Evolutionary conservation across 2,797 vertebrate species (phyloP).

Genomic region (Xiphophorus birchmanni): DNA sequence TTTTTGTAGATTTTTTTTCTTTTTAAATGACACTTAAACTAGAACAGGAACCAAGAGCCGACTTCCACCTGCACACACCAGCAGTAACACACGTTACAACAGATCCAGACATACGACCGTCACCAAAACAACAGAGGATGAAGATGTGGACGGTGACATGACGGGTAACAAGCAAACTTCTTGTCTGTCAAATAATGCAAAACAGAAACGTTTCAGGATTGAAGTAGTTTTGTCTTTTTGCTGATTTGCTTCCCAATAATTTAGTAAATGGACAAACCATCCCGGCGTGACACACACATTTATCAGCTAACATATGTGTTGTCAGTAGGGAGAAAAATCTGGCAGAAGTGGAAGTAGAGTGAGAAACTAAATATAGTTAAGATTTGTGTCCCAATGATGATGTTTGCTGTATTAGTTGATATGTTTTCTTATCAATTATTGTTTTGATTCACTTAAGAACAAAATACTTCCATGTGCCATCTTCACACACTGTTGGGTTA

Average conservation of each 20-base stretch:
- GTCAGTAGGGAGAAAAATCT: not conserved
- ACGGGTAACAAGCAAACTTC: not conserved
- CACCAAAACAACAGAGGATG: conserved; percentile 55
- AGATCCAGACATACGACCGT: conserved; percentile 53
- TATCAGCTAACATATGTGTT: not conserved
- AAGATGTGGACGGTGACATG: conserved; percentile 36
- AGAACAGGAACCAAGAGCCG: conserved; percentile 80
- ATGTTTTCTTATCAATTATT: not conserved
- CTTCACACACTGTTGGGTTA: not conserved
- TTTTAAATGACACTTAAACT: conserved; percentile 85
- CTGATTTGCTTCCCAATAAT: not conserved
- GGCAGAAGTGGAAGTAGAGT: not conserved
- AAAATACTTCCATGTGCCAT: not conserved
- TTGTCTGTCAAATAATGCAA: not conserved
- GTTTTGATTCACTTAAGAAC: not conserved
- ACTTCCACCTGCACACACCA: conserved; percentile 67
- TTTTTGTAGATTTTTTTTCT: conserved; percentile 65
- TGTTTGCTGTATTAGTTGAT: not conserved
- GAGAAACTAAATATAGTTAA: not conserved
- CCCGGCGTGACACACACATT: not conserved
- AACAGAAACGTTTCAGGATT: not conserved
- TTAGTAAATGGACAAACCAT: not conserved
- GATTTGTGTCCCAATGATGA: not conserved
- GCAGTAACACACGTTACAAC: conserved; percentile 72
- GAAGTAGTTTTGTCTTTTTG: not conserved